phyloP scores from a whole-genome alignment of 1,140 invertebrate genomes.

The Euura lappo region DNA sequence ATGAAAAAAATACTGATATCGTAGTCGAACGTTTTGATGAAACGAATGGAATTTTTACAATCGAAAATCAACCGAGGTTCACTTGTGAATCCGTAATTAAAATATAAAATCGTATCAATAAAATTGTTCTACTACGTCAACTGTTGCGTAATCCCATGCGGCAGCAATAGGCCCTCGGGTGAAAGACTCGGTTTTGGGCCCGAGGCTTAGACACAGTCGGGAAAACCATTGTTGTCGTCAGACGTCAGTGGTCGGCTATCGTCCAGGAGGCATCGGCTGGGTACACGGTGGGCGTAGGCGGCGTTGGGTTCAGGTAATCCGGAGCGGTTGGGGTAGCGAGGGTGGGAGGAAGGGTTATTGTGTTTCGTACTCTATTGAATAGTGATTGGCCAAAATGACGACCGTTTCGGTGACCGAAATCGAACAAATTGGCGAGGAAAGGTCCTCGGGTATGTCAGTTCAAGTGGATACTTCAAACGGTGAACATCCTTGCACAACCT shows the following conservation, averaged over 20 bases:
- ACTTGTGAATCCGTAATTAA: too few relatives aligned
- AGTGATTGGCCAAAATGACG: slow-evolving; percentile 23
- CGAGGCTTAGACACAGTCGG: not conserved
- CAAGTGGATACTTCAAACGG: slow-evolving; percentile 17
- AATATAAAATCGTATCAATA: too few relatives aligned
- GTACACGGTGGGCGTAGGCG: not conserved
- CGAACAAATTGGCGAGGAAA: slow-evolving; percentile 34
- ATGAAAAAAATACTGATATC: too few relatives aligned
- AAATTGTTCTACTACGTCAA: not conserved
- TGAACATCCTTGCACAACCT: slow-evolving; percentile 16
- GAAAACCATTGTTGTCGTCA: not conserved
- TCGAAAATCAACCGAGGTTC: too few relatives aligned
- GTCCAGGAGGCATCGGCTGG: not conserved
- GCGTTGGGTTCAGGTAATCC: slow-evolving; percentile 1
- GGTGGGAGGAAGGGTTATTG: slow-evolving; percentile 16
- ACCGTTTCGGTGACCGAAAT: not conserved
- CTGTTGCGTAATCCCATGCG: not conserved
- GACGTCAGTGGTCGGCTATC: not conserved
- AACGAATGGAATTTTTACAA: too few relatives aligned
- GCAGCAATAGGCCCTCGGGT: not conserved
- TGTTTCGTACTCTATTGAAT: not conserved
- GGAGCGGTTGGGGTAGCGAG: not conserved
- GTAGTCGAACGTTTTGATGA: too few relatives aligned
- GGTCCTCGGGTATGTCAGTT: slow-evolving; percentile 26
- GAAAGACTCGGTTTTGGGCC: not conserved